Base-by-base conservation (phyloP, 1,140 invertebrate genomes). In the Conus betulinus region DNA sequence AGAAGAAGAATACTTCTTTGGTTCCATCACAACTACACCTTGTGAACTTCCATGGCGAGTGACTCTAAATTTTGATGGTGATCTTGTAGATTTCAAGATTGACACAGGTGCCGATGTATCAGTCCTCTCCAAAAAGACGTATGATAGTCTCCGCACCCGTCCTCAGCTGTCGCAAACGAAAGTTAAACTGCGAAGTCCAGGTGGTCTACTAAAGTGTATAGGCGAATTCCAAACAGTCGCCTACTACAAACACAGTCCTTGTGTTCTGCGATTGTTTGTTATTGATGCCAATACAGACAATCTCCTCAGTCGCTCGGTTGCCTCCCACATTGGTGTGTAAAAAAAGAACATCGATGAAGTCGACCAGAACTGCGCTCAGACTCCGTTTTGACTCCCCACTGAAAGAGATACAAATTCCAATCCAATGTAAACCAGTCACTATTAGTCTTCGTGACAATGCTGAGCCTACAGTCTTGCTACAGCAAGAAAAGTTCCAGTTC, bases 91-190 rank as follows among this genome's bases (percentile, higher is more conserved):
- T 27, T 88, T 88, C 39, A 90, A 90, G 63, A 85, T 86, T 0
- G 89, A 90, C 52, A 90, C 89, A 39, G 89, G 89, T n/a, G 87
- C 89, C 4, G 87, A 90, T 60, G 83, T 85, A 15, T 63, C 25
- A 13, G 60, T 90, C 8, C n/a, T 89, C 5, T 52, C 51, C 7
- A 52, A 83, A n/a, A 71, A 52, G 63, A 39, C 20, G 10, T 85
- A 60, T 5, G 39, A 87, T 15, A 60, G 57, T 25, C n/a, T 84
- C 20, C 23, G 13, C 51, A 11, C 5, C n/a, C 20, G 23, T 17
- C 51, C 23, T 23, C 23, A 25, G n/a, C n/a, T 83, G 8, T 52
- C 23, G 55, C 67, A 11, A 39, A 17, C 55, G 3, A 53, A 76
- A 11, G 10, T 17, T 5, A 51, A 55, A 1, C 60, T 84, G 11